These are phyloP conservation scores for Sander vitreus DNA, from an alignment of 2,113 vertebrate species.

Conservation along the genomic window DNA sequence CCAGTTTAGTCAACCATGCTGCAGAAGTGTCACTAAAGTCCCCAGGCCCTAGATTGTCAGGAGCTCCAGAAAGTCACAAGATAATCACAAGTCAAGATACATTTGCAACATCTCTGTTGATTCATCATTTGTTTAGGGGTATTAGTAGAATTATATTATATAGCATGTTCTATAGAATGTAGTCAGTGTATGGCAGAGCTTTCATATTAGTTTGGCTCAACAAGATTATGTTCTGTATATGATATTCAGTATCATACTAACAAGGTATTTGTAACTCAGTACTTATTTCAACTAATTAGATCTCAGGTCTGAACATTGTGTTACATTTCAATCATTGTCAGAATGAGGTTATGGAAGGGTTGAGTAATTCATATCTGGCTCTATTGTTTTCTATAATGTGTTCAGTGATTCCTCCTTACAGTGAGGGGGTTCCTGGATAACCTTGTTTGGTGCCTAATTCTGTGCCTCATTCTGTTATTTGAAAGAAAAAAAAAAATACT, in stretches of 20 bases:
- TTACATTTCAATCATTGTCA: neutral
- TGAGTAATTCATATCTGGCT: neutral
- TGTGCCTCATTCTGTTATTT: neutral
- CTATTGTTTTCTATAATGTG: neutral
- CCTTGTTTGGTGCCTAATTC: neutral
- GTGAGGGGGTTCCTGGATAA: neutral
- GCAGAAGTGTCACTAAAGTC: neutral
- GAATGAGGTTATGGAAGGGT: neutral
- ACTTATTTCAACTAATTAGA: neutral
- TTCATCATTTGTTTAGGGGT: neutral
- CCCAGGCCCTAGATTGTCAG: neutral
- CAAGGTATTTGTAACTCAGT: neutral
- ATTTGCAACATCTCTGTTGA: neutral
- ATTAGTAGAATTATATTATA: neutral
- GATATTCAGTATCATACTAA: neutral
- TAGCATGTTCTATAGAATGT: neutral
- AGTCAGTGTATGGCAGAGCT: neutral
- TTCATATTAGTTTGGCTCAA: neutral
- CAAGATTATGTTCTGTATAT: neutral
- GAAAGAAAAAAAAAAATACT: neutral
- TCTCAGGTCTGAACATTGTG: neutral
- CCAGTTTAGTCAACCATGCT: neutral
- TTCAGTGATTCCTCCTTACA: neutral
- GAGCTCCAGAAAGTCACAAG: slow-evolving; percentile 5
- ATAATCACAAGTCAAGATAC: neutral